Base-by-base conservation (phyloP, 2,888 invertebrate genomes). In the Agrotis segetum region DNA sequence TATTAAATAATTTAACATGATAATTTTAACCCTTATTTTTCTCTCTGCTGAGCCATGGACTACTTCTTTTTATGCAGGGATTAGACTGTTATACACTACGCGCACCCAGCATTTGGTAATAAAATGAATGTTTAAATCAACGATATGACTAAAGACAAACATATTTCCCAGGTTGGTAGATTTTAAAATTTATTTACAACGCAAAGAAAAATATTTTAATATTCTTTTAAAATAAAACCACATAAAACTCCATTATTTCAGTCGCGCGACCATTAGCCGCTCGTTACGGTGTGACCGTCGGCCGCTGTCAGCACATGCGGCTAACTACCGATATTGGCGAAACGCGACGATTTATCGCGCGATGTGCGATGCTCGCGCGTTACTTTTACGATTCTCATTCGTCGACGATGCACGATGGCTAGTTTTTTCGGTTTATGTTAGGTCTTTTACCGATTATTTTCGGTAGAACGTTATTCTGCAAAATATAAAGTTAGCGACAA, bases 281-380 rank as follows among this genome's bases (percentile, higher is more conserved):
- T 68, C 64, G 72, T 53, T 71, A 59, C 64, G 63, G 81, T 85
- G 75, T 81, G 60, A 74, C 34, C 19, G 66, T 55, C 63, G 61
- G 58, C 65, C 70, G 53, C 72, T 71, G 80, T 78, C 85, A 67
- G 66, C 85, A 85, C 71, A 77, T 80, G 81, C 76, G 66, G 69
- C 74, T 78, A 77, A 71, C 77, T 74, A 63, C 73, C 85, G 81
- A 74, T 81, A 84, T 85, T 71, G 70, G 78, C 74, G 76, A 72
- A 81, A 71, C 70, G 80, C 55, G 34, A 66, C 78, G 77, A 85
- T 85, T 83, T 85, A 85, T 83, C 68, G 81, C 55, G 59, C 67
- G 74, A 71, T 71, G 65, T 46, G 58, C 55, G 46, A 69, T 58
- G 67, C 49, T 3, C 59, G n/a, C 62, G 40, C 71, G 55, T 79